A percentile compares a stretch with the other conserved stretches of the same genome.
These are phyloP conservation scores for Mobula birostris DNA, from an alignment of 2,113 vertebrate genomes.

Conservation along the genomic window DNA sequence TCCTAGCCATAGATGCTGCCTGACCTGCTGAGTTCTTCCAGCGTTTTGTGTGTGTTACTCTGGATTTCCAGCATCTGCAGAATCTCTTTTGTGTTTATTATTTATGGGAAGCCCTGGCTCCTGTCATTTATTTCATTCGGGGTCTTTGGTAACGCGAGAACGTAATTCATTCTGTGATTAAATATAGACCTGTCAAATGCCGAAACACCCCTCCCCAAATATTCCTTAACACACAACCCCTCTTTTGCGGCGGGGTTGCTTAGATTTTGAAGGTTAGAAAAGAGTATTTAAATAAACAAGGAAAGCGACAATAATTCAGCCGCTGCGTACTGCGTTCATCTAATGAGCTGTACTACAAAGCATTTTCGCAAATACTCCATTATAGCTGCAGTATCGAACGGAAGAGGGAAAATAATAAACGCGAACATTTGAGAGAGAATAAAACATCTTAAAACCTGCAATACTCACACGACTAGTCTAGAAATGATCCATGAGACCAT, in stretches of 20 bases:
- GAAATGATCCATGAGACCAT: constrained; percentile 99
- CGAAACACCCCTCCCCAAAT: neutral
- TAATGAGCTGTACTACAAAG: neutral
- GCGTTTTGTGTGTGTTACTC: too few species aligned
- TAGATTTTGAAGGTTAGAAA: neutral
- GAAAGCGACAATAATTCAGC: neutral
- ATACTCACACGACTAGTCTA: constrained; percentile 95
- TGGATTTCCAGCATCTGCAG: too few species aligned
- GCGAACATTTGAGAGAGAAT: neutral
- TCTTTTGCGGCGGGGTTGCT: neutral
- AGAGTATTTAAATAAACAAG: neutral
- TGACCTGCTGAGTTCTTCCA: too few species aligned
- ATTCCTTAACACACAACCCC: neutral
- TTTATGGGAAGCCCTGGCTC: neutral
- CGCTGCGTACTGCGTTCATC: neutral
- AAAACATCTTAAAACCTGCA: neutral
- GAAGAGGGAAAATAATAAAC: neutral
- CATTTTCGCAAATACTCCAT: neutral
- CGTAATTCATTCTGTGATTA: neutral
- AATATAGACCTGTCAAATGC: neutral
- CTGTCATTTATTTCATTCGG: neutral
- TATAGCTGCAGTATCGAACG: neutral
- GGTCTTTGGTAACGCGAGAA: neutral
- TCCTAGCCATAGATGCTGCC: too few species aligned
- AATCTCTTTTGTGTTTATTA: too few species aligned